phyloP scores from a whole-genome alignment of 2,113 vertebrate species.

The Ciconia maguari region DNA sequence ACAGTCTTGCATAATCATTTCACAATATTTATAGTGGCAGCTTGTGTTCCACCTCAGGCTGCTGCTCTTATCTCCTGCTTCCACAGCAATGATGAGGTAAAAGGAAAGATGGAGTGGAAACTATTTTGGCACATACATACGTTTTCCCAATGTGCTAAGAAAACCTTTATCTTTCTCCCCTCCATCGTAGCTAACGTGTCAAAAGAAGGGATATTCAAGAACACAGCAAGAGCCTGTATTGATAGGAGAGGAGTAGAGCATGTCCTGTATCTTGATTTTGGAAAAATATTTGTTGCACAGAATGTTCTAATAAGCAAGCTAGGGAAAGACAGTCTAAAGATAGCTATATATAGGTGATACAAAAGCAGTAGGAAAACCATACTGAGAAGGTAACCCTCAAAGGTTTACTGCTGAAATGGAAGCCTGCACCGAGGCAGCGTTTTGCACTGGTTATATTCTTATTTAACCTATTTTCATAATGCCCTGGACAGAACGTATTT shows the following conservation, averaged over 20 bases:
- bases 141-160: not conserved
- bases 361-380: not conserved
- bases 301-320: not conserved
- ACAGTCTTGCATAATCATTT: constrained; percentile 48
- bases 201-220: not conserved
- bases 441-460: not conserved
- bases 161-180: not conserved
- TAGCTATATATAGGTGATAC: not conserved
- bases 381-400: not conserved
- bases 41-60: constrained; percentile 7
- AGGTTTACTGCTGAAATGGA: not conserved
- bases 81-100: constrained; percentile 6
- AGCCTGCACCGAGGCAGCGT: not conserved
- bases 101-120: constrained; percentile 14
- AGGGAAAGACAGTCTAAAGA: not conserved
- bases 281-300: not conserved
- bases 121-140: not conserved
- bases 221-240: not conserved
- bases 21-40: constrained; percentile 62
- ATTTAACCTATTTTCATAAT: not conserved
- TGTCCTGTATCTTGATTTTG: not conserved
- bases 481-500: not conserved
- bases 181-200: not conserved
- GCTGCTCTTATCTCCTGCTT: constrained; percentile 30
- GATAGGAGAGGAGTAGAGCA: not conserved